Evolutionary conservation across 2,888 invertebrate species (phyloP).

Genomic region (Mechanitis messenoides): DNA sequence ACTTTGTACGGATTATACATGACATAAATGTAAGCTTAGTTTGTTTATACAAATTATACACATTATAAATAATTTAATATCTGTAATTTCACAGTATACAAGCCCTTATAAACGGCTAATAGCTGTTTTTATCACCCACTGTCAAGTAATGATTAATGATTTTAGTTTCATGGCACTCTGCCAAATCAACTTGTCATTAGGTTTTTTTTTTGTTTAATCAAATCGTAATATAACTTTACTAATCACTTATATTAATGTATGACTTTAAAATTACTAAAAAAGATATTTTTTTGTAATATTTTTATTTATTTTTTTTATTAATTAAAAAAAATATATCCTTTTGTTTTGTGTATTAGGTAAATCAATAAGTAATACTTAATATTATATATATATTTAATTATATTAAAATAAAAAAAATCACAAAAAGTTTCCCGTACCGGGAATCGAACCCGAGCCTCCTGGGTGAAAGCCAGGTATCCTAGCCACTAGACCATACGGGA

Average conservation of each 20-base stretch:
- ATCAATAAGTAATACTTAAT: neutral
- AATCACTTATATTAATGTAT: neutral
- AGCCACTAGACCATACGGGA: slow-evolving; percentile 83
- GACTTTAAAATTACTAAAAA: neutral
- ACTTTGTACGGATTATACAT: too few species aligned
- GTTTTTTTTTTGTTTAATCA: slow-evolving; percentile 4
- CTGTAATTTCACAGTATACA: neutral
- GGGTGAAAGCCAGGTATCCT: slow-evolving; percentile 85
- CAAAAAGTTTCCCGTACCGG: slow-evolving; percentile 77
- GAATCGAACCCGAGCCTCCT: slow-evolving; percentile 86
- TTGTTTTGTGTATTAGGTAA: neutral
- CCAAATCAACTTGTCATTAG: slow-evolving; percentile 9
- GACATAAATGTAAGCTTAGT: too few species aligned
- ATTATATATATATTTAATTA: neutral
- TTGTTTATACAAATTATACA: too few species aligned
- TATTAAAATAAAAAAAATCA: neutral
- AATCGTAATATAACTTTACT: slow-evolving; percentile 3
- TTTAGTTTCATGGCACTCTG: neutral
- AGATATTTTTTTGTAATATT: neutral
- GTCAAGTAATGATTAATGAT: slow-evolving; percentile 8
- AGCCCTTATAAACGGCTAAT: neutral
- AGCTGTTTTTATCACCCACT: neutral
- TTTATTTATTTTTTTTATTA: neutral
- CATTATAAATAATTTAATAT: too few species aligned
- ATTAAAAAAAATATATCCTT: too few species aligned